Percentiles rank a stretch among this genome's conserved stretches.
These are phyloP conservation scores for Heliconius ethilla DNA, from an alignment of 2,888 invertebrate species.

Conservation along the genomic window DNA sequence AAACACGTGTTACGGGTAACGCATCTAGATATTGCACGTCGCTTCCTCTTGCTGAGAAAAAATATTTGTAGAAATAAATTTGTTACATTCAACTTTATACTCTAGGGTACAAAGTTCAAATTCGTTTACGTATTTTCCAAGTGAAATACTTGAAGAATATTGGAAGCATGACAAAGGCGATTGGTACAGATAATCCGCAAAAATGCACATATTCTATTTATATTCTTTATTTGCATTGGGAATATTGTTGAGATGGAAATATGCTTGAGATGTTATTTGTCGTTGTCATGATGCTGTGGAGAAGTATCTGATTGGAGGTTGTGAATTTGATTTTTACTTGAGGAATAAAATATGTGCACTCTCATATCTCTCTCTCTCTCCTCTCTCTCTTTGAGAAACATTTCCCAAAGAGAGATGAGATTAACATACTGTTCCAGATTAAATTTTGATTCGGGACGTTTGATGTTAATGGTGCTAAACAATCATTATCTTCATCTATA, in stretches of 20 bases:
- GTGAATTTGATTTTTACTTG: neutral
- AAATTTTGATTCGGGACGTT: no score
- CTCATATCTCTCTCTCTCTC: no score
- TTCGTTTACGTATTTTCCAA: slow-evolving; percentile 2
- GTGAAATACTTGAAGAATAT: slow-evolving; percentile 19
- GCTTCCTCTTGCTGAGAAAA: slow-evolving; percentile 59
- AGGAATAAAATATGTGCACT: neutral
- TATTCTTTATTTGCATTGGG: slow-evolving; percentile 19
- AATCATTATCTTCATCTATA: no score
- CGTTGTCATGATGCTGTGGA: neutral
- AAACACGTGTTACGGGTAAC: slow-evolving; percentile 15
- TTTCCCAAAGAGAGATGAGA: no score
- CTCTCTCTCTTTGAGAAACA: no score
- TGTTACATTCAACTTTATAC: neutral
- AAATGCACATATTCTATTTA: slow-evolving; percentile 23
- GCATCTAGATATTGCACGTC: slow-evolving; percentile 71
- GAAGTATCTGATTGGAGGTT: neutral
- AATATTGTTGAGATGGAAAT: slow-evolving; percentile 8
- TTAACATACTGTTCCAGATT: no score
- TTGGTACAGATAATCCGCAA: slow-evolving; percentile 25
- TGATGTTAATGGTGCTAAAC: no score
- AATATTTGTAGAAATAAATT: slow-evolving; percentile 25
- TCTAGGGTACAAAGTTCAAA: neutral
- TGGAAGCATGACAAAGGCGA: slow-evolving; percentile 25
- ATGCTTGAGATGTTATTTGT: neutral